Percentiles rank a stretch among this genome's conserved stretches.
Conservation (phyloP, 1,140 invertebrate genomes). For the Dendrolimus punctatus region DNA sequence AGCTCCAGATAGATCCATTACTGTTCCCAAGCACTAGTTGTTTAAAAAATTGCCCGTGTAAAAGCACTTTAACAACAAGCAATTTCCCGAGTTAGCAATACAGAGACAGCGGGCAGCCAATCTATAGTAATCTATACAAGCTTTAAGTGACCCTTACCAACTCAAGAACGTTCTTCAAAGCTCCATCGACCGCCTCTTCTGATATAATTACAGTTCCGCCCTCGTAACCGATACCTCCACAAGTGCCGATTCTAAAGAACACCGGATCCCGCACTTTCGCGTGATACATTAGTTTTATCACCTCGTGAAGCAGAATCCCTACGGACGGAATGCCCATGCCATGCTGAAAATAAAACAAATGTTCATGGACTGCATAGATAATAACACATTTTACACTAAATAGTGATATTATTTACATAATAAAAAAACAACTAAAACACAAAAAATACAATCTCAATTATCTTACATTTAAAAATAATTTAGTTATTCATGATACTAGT, state of each 20-base stretch:
- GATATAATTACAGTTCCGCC: constrained; percentile 92
- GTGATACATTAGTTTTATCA: constrained; percentile 95
- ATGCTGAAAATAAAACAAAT: constrained; percentile 71
- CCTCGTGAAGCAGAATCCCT: constrained; percentile 92
- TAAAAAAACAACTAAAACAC: too few species aligned
- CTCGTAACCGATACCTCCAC: constrained; percentile 92
- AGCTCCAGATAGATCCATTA: too few species aligned
- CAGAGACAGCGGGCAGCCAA: neutral
- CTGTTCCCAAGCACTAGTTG: too few species aligned
- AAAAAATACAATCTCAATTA: too few species aligned
- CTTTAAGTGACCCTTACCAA: constrained; percentile 46
- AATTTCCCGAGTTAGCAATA: constrained; percentile 1
- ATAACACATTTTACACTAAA: neutral
- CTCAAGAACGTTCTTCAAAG: constrained; percentile 80
- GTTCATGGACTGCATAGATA: too few species aligned
- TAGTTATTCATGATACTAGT: too few species aligned
- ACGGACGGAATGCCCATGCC: constrained; percentile 96
- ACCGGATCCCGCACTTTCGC: constrained; percentile 89
- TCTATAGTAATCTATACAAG: constrained; percentile 1
- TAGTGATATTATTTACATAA: neutral
- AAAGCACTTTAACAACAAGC: too few species aligned
- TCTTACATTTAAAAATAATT: too few species aligned
- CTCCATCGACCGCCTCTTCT: constrained; percentile 88
- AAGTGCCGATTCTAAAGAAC: constrained; percentile 94
- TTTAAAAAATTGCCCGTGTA: neutral